Evolutionary conservation across 2,113 vertebrate species (phyloP).

Genomic region (Podocnemis expansa): DNA sequence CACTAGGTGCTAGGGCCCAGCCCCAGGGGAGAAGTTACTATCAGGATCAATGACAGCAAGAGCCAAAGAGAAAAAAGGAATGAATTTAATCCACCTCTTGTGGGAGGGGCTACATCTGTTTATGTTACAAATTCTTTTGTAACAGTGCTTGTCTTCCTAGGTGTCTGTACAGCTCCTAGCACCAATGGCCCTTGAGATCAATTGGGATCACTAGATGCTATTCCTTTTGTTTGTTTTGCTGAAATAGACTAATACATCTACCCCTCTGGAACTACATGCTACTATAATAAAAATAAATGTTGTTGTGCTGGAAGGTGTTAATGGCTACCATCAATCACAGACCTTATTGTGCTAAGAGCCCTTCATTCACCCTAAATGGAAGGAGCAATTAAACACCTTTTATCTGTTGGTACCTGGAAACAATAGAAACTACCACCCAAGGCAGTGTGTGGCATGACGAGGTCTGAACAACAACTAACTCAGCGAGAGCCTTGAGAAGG

Average conservation of each 20-base stretch:
- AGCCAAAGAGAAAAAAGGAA: no score
- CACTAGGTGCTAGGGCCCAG: background rate
- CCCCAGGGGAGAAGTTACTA: background rate
- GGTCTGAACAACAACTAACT: background rate
- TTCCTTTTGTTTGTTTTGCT: no score
- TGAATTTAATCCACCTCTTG: no score
- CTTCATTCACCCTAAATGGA: background rate
- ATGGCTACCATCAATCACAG: background rate
- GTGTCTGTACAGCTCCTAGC: no score
- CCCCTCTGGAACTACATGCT: no score
- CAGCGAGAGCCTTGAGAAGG: background rate
- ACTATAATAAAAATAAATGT: no score
- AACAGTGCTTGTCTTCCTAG: no score
- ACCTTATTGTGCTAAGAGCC: background rate
- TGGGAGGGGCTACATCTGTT: no score
- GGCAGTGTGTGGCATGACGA: background rate
- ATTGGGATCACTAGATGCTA: no score
- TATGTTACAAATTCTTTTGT: no score
- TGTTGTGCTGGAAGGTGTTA: background rate
- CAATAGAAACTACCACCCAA: background rate
- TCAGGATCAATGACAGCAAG: background rate
- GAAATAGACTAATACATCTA: no score
- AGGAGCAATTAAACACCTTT: background rate
- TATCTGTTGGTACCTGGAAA: background rate
- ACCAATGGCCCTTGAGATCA: no score